Conservation (phyloP, 1,140 invertebrate species). For the Rhopalosiphum maidis region DNA sequence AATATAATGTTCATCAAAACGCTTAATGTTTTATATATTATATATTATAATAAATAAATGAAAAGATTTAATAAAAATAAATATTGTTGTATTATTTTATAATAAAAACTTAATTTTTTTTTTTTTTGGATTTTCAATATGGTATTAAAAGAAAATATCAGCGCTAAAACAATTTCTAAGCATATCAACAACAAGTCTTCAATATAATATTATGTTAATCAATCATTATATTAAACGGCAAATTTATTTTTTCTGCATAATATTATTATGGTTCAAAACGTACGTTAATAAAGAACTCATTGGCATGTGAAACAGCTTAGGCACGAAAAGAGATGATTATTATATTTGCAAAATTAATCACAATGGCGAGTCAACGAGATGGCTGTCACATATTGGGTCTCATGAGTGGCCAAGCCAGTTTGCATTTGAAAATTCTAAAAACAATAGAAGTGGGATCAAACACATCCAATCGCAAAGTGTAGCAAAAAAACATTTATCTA, state of each 20-base stretch:
- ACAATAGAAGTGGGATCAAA: background rate
- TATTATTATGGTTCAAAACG: background rate
- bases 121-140: background rate
- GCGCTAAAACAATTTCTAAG: background rate
- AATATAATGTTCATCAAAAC: background rate
- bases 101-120: background rate
- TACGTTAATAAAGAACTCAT: background rate
- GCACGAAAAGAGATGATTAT: background rate
- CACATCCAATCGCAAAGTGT: background rate
- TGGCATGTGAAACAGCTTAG: background rate
- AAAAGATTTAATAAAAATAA: background rate
- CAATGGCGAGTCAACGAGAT: background rate
- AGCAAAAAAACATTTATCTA: constrained; percentile 6
- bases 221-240: background rate
- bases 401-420: background rate
- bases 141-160: background rate
- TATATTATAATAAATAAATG: background rate
- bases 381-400: background rate
- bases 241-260: background rate
- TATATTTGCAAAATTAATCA: background rate
- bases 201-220: background rate
- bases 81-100: background rate
- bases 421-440: background rate
- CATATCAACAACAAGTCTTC: background rate
- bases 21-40: background rate